Evolutionary conservation across 2,888 invertebrate genomes (phyloP), one percentile per base, ranked within the genome.

Genomic region (Smittia aterrima): DNA sequence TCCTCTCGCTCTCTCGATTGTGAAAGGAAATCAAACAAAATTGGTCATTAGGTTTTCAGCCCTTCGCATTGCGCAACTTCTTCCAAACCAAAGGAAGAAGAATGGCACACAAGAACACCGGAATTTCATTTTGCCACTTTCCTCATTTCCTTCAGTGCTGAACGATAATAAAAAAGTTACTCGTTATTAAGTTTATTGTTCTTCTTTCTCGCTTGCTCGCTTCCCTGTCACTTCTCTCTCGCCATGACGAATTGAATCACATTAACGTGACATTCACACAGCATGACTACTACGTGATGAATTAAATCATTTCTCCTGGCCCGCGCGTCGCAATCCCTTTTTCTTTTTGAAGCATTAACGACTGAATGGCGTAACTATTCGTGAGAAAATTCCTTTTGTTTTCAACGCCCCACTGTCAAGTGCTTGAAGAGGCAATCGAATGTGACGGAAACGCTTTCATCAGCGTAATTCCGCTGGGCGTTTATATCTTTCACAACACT

Each of bases 261-360:
- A 67, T 67, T 67, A 67, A 67, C 67, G 67, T 67, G 67, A 67
- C 67, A 67, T 67, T 67, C 67, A 24, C 67, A 67, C 67, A 67
- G 67, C 67, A 67, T 47, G 41, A 67, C 16, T 13, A 11, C 13
- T 6, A 67, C 67, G 67, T 67, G 67, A 67, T 47, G 67, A 67
- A 67, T 67, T 67, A 67, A 67, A 67, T 18, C 58, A 47, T 58
- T 58, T 58, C 58, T 22, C 20, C 32, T 62, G 9, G 22, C 22
- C 20, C 62, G 6, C 18, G 18, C 2, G 2, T 47, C 53, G 53
- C 18, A 13, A 4, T 47, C 53, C 4, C 16, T n/a, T 47, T 47
- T 47, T 47, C 16, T 47, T 47, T n/a, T 6, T 47, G 7, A 2
- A 16, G 16, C 47, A 47, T 2, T 47, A 47, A 38, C 9, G 38